Conservation (phyloP, 30 jellyfish, hydroid and myxozoan genomes). For the Hydractinia symbiolongicarpus region DNA sequence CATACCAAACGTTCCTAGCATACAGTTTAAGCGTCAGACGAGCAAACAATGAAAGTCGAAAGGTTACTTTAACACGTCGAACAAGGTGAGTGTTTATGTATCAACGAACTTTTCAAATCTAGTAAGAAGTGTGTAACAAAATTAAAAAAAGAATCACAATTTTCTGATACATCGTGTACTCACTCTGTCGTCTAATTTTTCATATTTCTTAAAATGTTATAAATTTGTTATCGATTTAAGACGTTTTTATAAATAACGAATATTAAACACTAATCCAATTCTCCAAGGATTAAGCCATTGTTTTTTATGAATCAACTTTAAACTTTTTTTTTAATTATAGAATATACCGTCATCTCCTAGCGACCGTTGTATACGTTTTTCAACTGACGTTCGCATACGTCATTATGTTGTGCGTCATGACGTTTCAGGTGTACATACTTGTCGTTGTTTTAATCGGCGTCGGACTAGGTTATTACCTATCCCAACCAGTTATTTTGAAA, state of each 20-base stretch:
- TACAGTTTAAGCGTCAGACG: background rate
- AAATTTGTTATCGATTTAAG: too few species aligned
- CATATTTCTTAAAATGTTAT: too few species aligned
- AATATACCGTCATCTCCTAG: constrained; percentile 28
- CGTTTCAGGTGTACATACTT: constrained; percentile 37
- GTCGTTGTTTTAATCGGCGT: constrained; percentile 38
- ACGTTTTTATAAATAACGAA: too few species aligned
- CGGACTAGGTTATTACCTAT: constrained; percentile 41
- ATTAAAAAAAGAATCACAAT: too few species aligned
- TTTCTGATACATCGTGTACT: too few species aligned
- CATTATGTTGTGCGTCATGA: constrained; percentile 56
- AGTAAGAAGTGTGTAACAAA: too few species aligned
- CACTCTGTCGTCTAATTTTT: too few species aligned
- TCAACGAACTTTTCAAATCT: too few species aligned
- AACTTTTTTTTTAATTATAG: constrained; percentile 23
- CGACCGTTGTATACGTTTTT: constrained; percentile 38
- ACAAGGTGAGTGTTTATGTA: background rate
- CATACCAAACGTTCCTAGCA: background rate
- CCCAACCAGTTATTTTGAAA: constrained; percentile 57
- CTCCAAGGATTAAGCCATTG: background rate
- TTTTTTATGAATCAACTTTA: too few species aligned
- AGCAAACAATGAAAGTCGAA: background rate
- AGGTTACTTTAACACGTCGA: background rate
- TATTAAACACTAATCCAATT: too few species aligned
- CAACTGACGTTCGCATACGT: constrained; percentile 45